Evolutionary conservation across 1,140 invertebrate species (phyloP).

Genomic region (Melitaea cinxia): DNA sequence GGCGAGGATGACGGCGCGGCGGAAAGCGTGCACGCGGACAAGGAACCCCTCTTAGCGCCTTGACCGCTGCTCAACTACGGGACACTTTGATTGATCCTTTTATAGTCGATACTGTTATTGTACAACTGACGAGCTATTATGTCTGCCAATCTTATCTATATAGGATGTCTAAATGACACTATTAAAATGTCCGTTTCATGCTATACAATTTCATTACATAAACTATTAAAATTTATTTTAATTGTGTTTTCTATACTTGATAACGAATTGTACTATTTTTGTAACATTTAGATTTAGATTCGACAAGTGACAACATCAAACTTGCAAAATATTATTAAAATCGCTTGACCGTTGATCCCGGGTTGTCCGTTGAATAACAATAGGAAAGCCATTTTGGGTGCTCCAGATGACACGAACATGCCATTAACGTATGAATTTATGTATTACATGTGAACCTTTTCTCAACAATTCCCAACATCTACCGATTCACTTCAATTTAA

Average conservation of each 20-base stretch:
- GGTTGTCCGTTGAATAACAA: slow-evolving; percentile 70
- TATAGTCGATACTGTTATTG: slow-evolving; percentile 33
- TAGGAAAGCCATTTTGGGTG: slow-evolving; percentile 52
- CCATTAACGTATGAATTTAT: slow-evolving; percentile 77
- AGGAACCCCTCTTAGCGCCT: slow-evolving; percentile 70
- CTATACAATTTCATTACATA: too few species aligned
- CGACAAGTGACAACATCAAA: slow-evolving; percentile 25
- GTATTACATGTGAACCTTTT: slow-evolving; percentile 45
- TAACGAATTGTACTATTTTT: neutral
- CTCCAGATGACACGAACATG: slow-evolving; percentile 54
- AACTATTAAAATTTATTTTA: too few species aligned
- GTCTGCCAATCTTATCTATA: neutral
- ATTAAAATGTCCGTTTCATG: neutral
- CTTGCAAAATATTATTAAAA: slow-evolving; percentile 49
- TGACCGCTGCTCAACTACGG: slow-evolving; percentile 46
- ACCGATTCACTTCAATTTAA: neutral
- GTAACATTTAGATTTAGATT: neutral
- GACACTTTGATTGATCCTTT: slow-evolving; percentile 70
- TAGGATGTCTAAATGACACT: neutral
- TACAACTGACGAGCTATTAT: neutral
- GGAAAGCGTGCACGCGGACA: slow-evolving; percentile 63
- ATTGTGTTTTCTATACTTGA: too few species aligned
- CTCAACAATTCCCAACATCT: slow-evolving; percentile 10
- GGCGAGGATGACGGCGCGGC: slow-evolving; percentile 64
- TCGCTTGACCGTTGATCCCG: slow-evolving; percentile 53